Conservation (phyloP, 2,888 invertebrate genomes). For the Polydrusus pterygomalis region DNA sequence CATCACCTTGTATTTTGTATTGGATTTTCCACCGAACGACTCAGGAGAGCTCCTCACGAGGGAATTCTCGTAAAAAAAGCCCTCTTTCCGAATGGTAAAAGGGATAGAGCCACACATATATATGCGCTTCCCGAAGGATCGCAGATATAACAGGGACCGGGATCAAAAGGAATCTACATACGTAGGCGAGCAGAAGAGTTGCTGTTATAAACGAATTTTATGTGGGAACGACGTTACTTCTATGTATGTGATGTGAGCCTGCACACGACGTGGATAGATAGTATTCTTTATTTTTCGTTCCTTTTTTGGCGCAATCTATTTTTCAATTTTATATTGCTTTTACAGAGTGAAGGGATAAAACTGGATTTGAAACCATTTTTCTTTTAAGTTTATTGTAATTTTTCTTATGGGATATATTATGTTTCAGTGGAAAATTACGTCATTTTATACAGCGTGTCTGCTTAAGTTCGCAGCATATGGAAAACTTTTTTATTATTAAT, state of each 20-base stretch:
- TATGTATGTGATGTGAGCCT: conserved; percentile 56
- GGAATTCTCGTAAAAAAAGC: conserved; percentile 55
- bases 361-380: conserved; percentile 45
- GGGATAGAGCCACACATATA: conserved; percentile 51
- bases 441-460: too few relatives aligned
- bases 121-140: conserved; percentile 55
- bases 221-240: conserved; percentile 54
- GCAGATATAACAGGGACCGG: conserved; percentile 54
- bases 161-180: conserved; percentile 71
- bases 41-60: conserved; percentile 49
- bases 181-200: conserved; percentile 57
- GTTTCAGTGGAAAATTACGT: background rate
- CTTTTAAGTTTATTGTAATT: conserved; percentile 33
- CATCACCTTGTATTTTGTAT: conserved; percentile 51
- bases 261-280: conserved; percentile 58
- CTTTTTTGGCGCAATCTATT: conserved; percentile 55
- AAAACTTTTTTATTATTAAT: too few relatives aligned
- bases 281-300: conserved; percentile 53
- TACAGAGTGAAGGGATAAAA: conserved; percentile 43
- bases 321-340: conserved; percentile 57
- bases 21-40: conserved; percentile 56
- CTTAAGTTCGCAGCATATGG: too few relatives aligned
- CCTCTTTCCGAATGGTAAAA: conserved; percentile 54
- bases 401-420: conserved; percentile 18
- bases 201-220: conserved; percentile 57